Conservation (phyloP, 2,888 invertebrate species). For the Busseola fusca region DNA sequence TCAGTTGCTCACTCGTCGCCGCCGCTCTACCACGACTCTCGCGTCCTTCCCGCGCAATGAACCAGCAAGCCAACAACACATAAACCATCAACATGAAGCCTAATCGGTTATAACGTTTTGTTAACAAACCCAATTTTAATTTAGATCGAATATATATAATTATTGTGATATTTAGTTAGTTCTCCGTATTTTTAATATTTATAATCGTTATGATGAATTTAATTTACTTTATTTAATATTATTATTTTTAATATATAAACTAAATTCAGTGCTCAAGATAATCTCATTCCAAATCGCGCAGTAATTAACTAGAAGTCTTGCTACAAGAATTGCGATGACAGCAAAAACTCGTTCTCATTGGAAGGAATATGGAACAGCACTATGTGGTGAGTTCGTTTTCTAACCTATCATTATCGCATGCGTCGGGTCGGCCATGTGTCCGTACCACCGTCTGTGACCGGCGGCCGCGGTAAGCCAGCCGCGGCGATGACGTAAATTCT, state of each 20-base stretch:
- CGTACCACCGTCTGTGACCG: slow-evolving; percentile 48
- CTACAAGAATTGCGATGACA: slow-evolving; percentile 83
- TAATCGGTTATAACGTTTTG: slow-evolving; percentile 88
- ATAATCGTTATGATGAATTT: slow-evolving; percentile 84
- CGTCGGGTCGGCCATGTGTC: slow-evolving; percentile 73
- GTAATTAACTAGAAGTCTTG: slow-evolving; percentile 75
- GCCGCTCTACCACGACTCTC: slow-evolving; percentile 82
- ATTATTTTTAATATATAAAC: slow-evolving; percentile 75
- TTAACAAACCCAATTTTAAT: slow-evolving; percentile 83
- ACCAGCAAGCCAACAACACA: slow-evolving; percentile 87
- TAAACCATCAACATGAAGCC: slow-evolving; percentile 89
- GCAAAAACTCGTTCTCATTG: slow-evolving; percentile 88
- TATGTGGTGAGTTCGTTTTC: slow-evolving; percentile 86
- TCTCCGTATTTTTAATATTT: slow-evolving; percentile 84
- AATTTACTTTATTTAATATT: slow-evolving; percentile 82
- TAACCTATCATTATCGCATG: slow-evolving; percentile 79
- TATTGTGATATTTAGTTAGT: slow-evolving; percentile 89
- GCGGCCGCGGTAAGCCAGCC: slow-evolving; percentile 43
- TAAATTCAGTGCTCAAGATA: slow-evolving; percentile 86
- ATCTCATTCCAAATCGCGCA: slow-evolving; percentile 88
- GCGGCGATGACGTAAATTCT: slow-evolving; percentile 47
- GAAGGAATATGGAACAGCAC: slow-evolving; percentile 89
- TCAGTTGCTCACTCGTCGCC: slow-evolving; percentile 85
- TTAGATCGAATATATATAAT: slow-evolving; percentile 86
- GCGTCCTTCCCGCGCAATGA: slow-evolving; percentile 84